These are phyloP conservation scores for Danio aesculapii DNA, from an alignment of 2,797 vertebrate genomes.

Conservation along the genomic window DNA sequence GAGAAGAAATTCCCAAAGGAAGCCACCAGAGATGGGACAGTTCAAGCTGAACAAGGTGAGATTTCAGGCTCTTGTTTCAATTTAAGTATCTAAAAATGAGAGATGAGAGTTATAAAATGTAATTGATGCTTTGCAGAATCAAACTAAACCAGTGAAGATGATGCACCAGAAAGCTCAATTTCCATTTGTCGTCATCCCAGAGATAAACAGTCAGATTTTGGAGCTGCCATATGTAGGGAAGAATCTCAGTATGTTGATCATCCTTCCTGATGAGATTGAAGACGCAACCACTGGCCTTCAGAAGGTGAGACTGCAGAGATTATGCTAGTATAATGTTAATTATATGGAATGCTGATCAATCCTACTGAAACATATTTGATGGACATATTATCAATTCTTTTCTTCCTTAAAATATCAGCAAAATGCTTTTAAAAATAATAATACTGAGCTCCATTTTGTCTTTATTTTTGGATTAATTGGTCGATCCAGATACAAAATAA, in stretches of 20 bases:
- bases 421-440: too few species aligned
- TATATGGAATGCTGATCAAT: too few species aligned
- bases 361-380: too few species aligned
- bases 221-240: conserved; percentile 83
- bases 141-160: conserved; percentile 85
- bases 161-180: conserved; percentile 81
- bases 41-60: conserved; percentile 76
- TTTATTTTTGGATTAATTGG: too few species aligned
- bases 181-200: conserved; percentile 74
- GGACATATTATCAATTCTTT: too few species aligned
- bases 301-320: too few species aligned
- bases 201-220: conserved; percentile 80
- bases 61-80: neutral
- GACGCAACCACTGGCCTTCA: conserved; percentile 83
- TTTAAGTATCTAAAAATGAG: neutral
- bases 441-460: too few species aligned
- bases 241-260: conserved; percentile 87
- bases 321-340: too few species aligned
- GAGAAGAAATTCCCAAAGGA: conserved; percentile 64
- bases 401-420: too few species aligned
- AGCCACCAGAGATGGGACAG: conserved; percentile 51
- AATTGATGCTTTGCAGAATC: conserved; percentile 67
- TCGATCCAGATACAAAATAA: too few species aligned
- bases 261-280: conserved; percentile 81
- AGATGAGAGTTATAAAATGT: neutral